Evolutionary conservation across 2,797 vertebrate species (phyloP), one percentile per base, ranked within the genome.

Genomic region (Hippoglossus hippoglossus): DNA sequence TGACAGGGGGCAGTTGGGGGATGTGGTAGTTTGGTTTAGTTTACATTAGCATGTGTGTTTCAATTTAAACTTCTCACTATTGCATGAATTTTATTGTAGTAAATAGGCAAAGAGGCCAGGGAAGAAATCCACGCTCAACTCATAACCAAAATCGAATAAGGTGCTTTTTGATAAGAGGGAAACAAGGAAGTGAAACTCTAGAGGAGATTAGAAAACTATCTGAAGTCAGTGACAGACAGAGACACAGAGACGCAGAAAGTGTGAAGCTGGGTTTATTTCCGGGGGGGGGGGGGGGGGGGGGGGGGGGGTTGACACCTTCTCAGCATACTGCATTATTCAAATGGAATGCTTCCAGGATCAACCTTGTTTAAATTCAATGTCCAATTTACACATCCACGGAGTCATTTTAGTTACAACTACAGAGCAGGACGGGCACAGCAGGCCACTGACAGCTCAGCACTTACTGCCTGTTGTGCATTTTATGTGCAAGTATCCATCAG

Each of bases 321-420:
- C 3, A 50, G 41, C 39, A 74, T 49, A 59, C 2, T 46, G 22
- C 34, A 49, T 44, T 25, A 75, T 73, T 56, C 55, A 64, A 83
- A 77, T 67, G 34, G 7, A 68, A 67, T n/a, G 10, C 39, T 75
- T 51, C 19, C 21, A 21, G 3, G 0, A 11, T 16, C 52, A 36
- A 22, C 7, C 28, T 52, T 31, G 50, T 66, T 67, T 58, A 6
- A 49, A 34, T 36, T 63, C 36, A 71, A 41, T 52, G 8, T 44
- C 46, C 25, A 52, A 62, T 76, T 66, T 28, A 28, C 36, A 75
- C 10, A 18, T 51, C 46, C 39, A 21, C 3, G 46, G 1, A 50
- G 28, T 71, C 50, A 39, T n/a, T 34, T 34, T 34, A 34, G 31
- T 34, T 34, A 34, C 31, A 57, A 13, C 1, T 21, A 50, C 19